Evolutionary conservation across 2,888 invertebrate genomes (phyloP), one percentile per base, ranked within the genome.

Genomic region (Coelinius sp.): DNA sequence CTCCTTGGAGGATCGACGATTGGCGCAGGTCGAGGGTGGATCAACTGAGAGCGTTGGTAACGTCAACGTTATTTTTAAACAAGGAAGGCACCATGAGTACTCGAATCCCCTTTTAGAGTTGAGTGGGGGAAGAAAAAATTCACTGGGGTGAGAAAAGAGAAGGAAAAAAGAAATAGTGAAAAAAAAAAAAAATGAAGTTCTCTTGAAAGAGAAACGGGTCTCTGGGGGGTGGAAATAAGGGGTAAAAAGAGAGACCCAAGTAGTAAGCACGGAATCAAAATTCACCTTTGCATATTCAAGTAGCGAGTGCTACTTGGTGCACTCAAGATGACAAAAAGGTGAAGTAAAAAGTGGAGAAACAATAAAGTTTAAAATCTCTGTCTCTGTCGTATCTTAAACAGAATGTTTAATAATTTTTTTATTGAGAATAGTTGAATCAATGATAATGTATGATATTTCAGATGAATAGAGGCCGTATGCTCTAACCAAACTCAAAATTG

Each of bases 61-160:
- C 70, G 73, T 75, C 74, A 75, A 76, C 65, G 77, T 77, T 78
- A 75, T 78, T 80, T 79, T 78, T 77, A 78, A 78, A 78, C 76
- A 75, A 71, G 59, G 70, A 69, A 68, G 46, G 49, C 59, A 56
- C 49, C 66, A 59, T 70, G 62, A 71, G 63, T 14, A 72, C 69
- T 31, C 68, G 53, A 53, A 69, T 67, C 64, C 66, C 20, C 63
- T 68, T 71, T 75, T 69, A 68, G 65, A 69, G 59, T n/a, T 7
- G 14, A 17, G 44, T 1, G 35, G 35, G 35, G 8, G 35, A 6
- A 10, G 35, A 10, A 3, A 6, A 10, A 10, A 35, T n/a, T 41
- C 4, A 41, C n/a, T n/a, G 31, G 64, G 38, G 31, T 17, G 44
- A 31, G 27, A 68, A 64, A 63, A 38, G 56, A 70, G 22, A 31